Evolutionary conservation across 2,797 vertebrate species (phyloP).

Genomic region (Novumbra hubbsi): DNA sequence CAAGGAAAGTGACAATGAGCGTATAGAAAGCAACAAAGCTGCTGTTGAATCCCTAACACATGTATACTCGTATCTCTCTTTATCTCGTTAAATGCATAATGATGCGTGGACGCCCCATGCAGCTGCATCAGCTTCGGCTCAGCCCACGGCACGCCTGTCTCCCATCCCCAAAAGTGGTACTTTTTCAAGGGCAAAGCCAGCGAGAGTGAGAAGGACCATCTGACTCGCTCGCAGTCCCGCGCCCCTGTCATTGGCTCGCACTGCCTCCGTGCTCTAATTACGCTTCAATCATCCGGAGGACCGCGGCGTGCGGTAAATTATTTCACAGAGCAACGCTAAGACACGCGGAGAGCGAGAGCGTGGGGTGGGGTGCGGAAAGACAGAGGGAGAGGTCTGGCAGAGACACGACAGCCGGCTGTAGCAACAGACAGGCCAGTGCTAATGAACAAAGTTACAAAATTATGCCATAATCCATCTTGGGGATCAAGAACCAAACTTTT

Average conservation of each 20-base stretch:
- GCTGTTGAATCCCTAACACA: slow-evolving; percentile 3
- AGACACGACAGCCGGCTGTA: slow-evolving; percentile 44
- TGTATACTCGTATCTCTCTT: slow-evolving; percentile 1
- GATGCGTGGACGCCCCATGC: slow-evolving; percentile 1
- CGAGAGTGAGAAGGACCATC: slow-evolving; percentile 68
- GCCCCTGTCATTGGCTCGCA: slow-evolving; percentile 66
- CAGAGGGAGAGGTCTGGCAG: slow-evolving; percentile 35
- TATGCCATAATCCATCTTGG: slow-evolving; percentile 15
- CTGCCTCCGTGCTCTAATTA: slow-evolving; percentile 82
- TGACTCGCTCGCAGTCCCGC: slow-evolving; percentile 60
- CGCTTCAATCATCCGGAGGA: slow-evolving; percentile 76
- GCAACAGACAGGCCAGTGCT: slow-evolving; percentile 53
- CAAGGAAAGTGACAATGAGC: slow-evolving; percentile 11
- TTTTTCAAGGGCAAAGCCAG: slow-evolving; percentile 73
- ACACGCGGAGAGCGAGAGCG: slow-evolving; percentile 57
- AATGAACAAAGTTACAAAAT: slow-evolving; percentile 68
- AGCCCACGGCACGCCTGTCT: not conserved
- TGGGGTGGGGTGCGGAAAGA: not conserved
- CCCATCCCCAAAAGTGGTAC: slow-evolving; percentile 56
- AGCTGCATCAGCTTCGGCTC: not conserved
- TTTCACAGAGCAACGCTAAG: slow-evolving; percentile 60
- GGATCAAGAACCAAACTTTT: not conserved
- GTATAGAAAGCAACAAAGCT: not conserved
- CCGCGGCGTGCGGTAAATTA: slow-evolving; percentile 76
- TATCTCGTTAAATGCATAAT: slow-evolving; percentile 1